These are phyloP conservation scores for Temnothorax unifasciatus DNA, from an alignment of 2,888 invertebrate genomes.

Conservation along the genomic window DNA sequence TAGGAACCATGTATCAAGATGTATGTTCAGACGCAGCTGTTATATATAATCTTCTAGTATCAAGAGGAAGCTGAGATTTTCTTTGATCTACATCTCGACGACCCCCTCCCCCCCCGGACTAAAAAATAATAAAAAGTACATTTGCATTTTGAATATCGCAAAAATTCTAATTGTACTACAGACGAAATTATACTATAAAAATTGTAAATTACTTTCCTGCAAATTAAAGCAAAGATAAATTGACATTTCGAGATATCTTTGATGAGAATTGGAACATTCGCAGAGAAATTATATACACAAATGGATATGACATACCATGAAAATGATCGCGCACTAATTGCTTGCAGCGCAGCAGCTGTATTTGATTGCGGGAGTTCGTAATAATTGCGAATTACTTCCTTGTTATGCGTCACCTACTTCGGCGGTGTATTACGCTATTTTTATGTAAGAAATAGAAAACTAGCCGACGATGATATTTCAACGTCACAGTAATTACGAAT, in stretches of 20 bases:
- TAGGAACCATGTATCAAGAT: background rate
- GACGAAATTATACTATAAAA: background rate
- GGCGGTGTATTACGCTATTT: background rate
- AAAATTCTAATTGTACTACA: background rate
- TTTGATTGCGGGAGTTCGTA: conserved; percentile 13
- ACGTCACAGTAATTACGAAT: background rate
- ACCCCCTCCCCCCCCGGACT: background rate
- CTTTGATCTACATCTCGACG: background rate
- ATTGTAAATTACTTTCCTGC: background rate
- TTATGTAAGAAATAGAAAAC: background rate
- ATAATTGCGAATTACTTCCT: conserved; percentile 9
- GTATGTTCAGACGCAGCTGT: conserved; percentile 3
- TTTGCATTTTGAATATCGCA: background rate
- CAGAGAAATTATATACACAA: background rate
- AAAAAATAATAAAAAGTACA: background rate
- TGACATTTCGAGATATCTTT: background rate
- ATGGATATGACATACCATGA: background rate
- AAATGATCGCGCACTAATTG: conserved; percentile 13
- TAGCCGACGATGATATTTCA: background rate
- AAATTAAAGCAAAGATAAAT: background rate
- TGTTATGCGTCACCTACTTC: background rate
- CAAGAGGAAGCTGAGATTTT: conserved; percentile 1
- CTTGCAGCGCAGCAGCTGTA: conserved; percentile 1
- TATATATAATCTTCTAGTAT: background rate
- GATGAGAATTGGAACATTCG: background rate